These are phyloP conservation scores for Trididemnum nubilum DNA, from an alignment of 23 tunicate genomes.

Conservation along the genomic window DNA sequence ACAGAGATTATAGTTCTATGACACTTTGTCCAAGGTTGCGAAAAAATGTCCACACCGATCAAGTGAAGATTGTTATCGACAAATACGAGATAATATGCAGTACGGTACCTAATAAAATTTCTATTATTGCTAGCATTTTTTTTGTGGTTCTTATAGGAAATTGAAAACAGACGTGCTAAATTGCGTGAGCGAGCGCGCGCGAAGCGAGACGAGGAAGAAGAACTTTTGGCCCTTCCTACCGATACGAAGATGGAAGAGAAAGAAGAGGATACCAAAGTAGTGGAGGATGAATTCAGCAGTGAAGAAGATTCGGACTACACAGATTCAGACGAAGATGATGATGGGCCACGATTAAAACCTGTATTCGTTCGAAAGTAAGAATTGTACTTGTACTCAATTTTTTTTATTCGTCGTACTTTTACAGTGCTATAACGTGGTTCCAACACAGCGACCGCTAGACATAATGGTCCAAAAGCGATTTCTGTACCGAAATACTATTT, in stretches of 20 bases:
- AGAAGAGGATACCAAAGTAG: slow-evolving; percentile 46
- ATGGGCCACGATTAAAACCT: slow-evolving; percentile 96
- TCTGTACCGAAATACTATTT: too few relatives aligned
- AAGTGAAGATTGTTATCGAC: too few relatives aligned
- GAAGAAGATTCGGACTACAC: slow-evolving; percentile 88
- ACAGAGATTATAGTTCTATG: too few relatives aligned
- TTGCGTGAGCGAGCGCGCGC: slow-evolving; percentile 66
- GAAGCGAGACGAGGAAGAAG: slow-evolving; percentile 60
- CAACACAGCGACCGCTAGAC: too few relatives aligned
- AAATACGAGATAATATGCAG: too few relatives aligned
- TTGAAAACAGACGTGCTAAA: slow-evolving; percentile 69
- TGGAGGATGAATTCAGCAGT: slow-evolving; percentile 79
- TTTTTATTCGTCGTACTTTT: background rate
- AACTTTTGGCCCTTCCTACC: slow-evolving; percentile 54
- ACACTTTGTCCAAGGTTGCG: too few relatives aligned
- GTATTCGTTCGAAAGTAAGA: slow-evolving; percentile 94
- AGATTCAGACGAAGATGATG: slow-evolving; percentile 90
- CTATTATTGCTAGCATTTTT: too few relatives aligned
- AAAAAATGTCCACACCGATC: too few relatives aligned
- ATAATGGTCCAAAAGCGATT: too few relatives aligned
- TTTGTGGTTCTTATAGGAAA: slow-evolving; percentile 42
- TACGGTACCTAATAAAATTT: too few relatives aligned
- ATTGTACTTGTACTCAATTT: background rate
- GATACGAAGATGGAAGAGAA: slow-evolving; percentile 60
- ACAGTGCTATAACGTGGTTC: background rate